Evolutionary conservation across 2,113 vertebrate species (phyloP), one percentile per base, ranked within the genome.

Genomic region (Lepidothrix coronata): DNA sequence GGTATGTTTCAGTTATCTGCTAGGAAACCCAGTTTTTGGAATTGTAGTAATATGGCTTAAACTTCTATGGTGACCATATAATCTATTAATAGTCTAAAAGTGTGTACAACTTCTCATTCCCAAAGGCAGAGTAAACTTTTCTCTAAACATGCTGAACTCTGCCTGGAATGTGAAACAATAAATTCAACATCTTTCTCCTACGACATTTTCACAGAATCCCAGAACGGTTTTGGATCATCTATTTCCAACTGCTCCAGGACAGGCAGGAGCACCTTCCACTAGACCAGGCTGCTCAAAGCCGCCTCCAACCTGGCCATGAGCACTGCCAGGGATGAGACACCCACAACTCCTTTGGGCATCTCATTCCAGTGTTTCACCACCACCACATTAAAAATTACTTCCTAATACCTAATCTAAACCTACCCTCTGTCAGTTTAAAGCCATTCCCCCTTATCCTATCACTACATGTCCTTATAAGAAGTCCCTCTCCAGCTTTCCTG

Each of bases 141-240:
- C 58, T 35, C 24, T 43, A 16, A 74, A 52, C 12, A 85, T 22
- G 48, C 10, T 86, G 59, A 74, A 54, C 39, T 51, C 48, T 54
- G 21, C 33, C 43, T 55, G 27, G n/a, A 87, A 91, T 0, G 1
- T 7, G 9, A 87, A 87, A 67, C 16, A 78, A 23, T 28, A 82
- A 62, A 84, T 77, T 86, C 43, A 87, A 67, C 30, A 67, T 4
- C 25, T 27, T 77, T 84, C 18, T 71, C 51, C 55, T 31, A 18
- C 0, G 6, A 8, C 2, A 3, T 48, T 81, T 82, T 41, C 41
- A 76, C 1, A 31, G n/a, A 62, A 27, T 7, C 0, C 0, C 3
- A 43, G 21, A 35, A 62, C 27, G 7, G 6, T 35, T 83, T 75
- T 31, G n/a, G 62, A 62, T 55, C 17, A 76, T 23, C 14, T 22